Percentiles rank a stretch among this genome's conserved stretches.
These are phyloP conservation scores for Thalpophila matura DNA, from an alignment of 2,888 invertebrate genomes.

Conservation along the genomic window DNA sequence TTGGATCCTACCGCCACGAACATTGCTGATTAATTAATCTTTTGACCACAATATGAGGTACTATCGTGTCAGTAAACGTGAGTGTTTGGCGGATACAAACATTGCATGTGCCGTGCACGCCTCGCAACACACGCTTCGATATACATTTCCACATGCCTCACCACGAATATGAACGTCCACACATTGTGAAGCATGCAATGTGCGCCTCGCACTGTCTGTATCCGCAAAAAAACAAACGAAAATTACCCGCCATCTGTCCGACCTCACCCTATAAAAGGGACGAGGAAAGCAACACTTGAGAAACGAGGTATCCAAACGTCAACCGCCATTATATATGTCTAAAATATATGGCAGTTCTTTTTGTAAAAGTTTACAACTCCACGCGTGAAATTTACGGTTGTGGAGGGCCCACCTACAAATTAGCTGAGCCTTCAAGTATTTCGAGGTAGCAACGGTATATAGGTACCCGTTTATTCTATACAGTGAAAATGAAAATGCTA, in stretches of 20 bases:
- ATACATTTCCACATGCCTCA: too few relatives aligned
- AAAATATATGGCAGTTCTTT: constrained; percentile 85
- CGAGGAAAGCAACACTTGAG: constrained; percentile 79
- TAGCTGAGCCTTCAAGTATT: constrained; percentile 71
- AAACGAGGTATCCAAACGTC: constrained; percentile 84
- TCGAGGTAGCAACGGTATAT: constrained; percentile 31
- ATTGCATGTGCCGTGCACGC: too few relatives aligned
- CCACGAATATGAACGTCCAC: too few relatives aligned
- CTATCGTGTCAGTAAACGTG: too few relatives aligned
- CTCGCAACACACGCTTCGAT: too few relatives aligned
- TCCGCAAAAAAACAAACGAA: neutral
- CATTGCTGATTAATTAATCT: too few relatives aligned
- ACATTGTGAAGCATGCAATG: too few relatives aligned
- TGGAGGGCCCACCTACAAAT: constrained; percentile 80
- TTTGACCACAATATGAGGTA: too few relatives aligned
- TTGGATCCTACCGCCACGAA: too few relatives aligned
- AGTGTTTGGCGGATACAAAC: too few relatives aligned
- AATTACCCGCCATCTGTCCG: neutral
- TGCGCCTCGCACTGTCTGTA: too few relatives aligned
- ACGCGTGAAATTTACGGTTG: constrained; percentile 81
- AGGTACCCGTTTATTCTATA: constrained; percentile 56
- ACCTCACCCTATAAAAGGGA: constrained; percentile 29
- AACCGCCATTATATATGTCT: constrained; percentile 82
- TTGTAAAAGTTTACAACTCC: constrained; percentile 82
- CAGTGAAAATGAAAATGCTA: constrained; percentile 70